Evolutionary conservation across 2,888 invertebrate species (phyloP).

Genomic region (Drosophila prolongata): DNA sequence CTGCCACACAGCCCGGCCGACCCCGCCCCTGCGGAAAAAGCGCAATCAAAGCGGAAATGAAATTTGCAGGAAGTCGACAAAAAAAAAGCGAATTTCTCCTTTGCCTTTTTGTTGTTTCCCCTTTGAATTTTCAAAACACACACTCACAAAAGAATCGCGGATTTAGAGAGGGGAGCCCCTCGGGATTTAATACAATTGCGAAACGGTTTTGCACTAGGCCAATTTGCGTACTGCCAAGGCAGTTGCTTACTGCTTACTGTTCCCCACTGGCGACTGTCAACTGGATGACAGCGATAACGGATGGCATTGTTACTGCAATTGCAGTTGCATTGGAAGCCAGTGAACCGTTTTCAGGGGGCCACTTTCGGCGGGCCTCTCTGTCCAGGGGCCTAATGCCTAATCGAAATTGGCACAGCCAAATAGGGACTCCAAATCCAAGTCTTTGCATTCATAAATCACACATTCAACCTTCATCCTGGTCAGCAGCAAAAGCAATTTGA

Average conservation of each 20-base stretch:
- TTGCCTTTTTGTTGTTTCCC: conserved; percentile 22
- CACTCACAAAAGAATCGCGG: conserved; percentile 40
- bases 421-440: not conserved
- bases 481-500: conserved; percentile 19
- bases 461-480: not conserved
- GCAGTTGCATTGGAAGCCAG: conserved; percentile 27
- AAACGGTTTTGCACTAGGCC: conserved; percentile 71
- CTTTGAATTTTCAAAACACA: conserved; percentile 64
- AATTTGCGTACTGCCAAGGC: conserved; percentile 54
- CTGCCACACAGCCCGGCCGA: conserved; percentile 23
- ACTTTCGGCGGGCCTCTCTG: not conserved
- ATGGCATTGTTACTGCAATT: conserved; percentile 4
- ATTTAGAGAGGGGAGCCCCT: conserved; percentile 28
- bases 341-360: conserved; percentile 3
- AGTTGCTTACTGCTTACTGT: conserved; percentile 44
- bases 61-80: conserved; percentile 75
- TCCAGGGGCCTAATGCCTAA: conserved; percentile 3
- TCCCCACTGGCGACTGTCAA: conserved; percentile 35
- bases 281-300: conserved; percentile 74
- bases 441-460: conserved; percentile 2
- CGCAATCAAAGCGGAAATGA: conserved; percentile 81
- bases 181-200: conserved; percentile 75
- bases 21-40: conserved; percentile 66
- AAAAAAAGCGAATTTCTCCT: conserved; percentile 39
- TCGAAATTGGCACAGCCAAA: conserved; percentile 15